Evolutionary conservation across 1,140 invertebrate genomes (phyloP).

Genomic region (Schmidtea mediterranea): DNA sequence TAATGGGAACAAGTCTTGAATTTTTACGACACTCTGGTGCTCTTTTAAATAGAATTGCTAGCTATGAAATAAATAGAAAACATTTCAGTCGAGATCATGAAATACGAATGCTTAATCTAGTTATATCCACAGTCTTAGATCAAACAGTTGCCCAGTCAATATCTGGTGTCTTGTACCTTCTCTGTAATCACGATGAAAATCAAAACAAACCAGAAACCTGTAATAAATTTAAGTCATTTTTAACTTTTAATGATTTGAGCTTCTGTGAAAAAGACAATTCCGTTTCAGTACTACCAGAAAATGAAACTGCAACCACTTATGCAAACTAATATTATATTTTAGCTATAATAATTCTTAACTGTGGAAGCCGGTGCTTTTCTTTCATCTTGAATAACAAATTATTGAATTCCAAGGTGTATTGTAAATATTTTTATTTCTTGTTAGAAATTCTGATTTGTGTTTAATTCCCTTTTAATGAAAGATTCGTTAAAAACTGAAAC

Average conservation of each 20-base stretch:
- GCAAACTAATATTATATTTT: too few species aligned
- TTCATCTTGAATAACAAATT: too few species aligned
- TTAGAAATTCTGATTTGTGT: too few species aligned
- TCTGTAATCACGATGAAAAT: background rate
- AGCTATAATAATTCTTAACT: too few species aligned
- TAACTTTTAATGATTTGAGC: constrained; percentile 1
- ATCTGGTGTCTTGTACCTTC: background rate
- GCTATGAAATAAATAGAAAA: constrained; percentile 68
- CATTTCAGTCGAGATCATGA: constrained; percentile 62
- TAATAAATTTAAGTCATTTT: background rate
- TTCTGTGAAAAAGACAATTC: too few species aligned
- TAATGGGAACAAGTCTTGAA: constrained; percentile 88
- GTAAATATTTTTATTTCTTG: too few species aligned
- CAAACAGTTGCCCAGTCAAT: background rate
- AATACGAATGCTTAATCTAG: constrained; percentile 57
- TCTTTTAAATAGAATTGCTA: constrained; percentile 21
- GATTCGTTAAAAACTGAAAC: too few species aligned
- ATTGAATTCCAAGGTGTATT: too few species aligned
- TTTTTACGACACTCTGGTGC: constrained; percentile 75
- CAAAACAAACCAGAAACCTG: background rate
- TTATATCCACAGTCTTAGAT: constrained; percentile 84
- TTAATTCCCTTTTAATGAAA: too few species aligned
- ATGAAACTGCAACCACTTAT: too few species aligned
- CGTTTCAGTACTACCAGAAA: too few species aligned
- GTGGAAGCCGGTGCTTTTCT: too few species aligned